Evolutionary conservation across 2,113 vertebrate genomes (phyloP).

Genomic region (Daboia siamensis): DNA sequence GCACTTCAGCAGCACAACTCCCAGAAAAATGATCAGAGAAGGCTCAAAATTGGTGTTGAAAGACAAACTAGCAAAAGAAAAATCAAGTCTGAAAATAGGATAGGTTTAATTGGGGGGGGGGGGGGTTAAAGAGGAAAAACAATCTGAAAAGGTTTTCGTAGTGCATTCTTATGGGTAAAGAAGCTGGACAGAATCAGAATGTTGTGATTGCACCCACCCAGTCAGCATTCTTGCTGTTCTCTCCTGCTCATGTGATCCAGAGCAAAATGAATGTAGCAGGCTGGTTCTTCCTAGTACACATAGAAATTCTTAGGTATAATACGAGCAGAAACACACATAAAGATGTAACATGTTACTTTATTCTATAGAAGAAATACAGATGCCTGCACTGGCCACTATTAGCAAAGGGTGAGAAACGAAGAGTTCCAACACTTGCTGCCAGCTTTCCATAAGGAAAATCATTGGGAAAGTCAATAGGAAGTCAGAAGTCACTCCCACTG

Average conservation of each 20-base stretch:
- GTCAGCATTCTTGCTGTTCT: background rate
- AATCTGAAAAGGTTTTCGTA: background rate
- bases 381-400: background rate
- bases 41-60: background rate
- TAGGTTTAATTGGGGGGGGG: no score
- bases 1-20: background rate
- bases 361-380: background rate
- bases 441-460: background rate
- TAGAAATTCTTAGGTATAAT: background rate
- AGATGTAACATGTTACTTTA: background rate
- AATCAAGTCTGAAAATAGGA: background rate
- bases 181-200: background rate
- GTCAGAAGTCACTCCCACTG: background rate
- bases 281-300: background rate
- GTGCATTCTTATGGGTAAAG: background rate
- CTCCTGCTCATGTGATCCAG: background rate
- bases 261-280: background rate
- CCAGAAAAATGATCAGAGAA: background rate
- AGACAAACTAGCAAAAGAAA: background rate
- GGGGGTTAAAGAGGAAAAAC: background rate
- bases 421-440: no score
- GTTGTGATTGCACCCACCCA: background rate
- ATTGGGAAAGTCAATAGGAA: background rate
- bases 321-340: background rate
- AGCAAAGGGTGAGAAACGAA: background rate